phyloP scores from a whole-genome alignment of 2,113 vertebrate genomes.

The Acanthisitta chloris region DNA sequence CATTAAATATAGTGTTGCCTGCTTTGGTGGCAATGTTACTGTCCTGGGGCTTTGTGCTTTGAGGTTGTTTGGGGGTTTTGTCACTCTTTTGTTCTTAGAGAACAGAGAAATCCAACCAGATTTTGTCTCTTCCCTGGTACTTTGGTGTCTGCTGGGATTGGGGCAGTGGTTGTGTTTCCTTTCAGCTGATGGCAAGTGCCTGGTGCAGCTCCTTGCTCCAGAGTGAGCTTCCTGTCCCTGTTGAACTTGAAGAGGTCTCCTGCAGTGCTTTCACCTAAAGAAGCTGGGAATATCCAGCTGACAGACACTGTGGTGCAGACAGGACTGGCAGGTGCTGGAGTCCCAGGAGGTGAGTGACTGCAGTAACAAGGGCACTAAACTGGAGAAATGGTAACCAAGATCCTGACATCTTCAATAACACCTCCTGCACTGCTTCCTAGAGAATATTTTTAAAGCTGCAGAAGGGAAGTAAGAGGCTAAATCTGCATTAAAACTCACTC shows the following conservation, averaged over 20 bases:
- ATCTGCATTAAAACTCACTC: background rate
- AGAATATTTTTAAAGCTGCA: background rate
- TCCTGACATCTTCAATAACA: background rate
- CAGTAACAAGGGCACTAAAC: background rate
- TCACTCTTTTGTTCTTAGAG: background rate
- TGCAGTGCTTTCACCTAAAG: background rate
- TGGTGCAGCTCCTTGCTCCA: background rate
- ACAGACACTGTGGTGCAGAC: fast-evolving
- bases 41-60: background rate
- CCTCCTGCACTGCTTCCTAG: background rate
- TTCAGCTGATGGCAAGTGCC: background rate
- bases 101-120: too few species aligned
- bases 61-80: background rate
- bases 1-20: background rate
- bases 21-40: background rate
- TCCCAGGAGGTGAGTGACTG: background rate
- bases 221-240: background rate
- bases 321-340: background rate
- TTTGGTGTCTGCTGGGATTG: background rate
- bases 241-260: background rate
- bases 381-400: background rate
- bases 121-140: background rate
- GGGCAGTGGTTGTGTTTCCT: background rate
- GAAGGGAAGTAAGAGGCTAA: background rate
- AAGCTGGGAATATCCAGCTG: background rate